These are phyloP conservation scores for Hirundichthys speculiger DNA, from an alignment of 2,113 vertebrate genomes.

Conservation along the genomic window DNA sequence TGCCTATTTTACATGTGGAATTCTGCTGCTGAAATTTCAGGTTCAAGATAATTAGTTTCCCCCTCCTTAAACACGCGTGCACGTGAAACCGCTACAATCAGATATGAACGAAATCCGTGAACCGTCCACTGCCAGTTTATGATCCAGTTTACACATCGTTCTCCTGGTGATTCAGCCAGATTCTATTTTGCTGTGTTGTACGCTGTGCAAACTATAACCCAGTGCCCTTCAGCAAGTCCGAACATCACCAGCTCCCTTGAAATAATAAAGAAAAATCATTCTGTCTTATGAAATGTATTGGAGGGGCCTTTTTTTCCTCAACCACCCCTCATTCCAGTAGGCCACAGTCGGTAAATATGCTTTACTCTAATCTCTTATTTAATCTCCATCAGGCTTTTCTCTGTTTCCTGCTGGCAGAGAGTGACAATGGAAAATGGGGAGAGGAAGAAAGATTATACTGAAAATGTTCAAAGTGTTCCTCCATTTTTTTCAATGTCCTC, in stretches of 20 bases:
- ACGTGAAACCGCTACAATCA: conserved; percentile 27
- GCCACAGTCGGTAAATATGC: conserved; percentile 13
- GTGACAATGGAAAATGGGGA: not conserved
- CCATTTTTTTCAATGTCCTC: conserved; percentile 19
- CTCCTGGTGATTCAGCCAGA: conserved; percentile 32
- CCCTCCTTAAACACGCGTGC: conserved; percentile 5
- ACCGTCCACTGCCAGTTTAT: conserved; percentile 19
- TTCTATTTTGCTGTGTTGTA: conserved; percentile 4
- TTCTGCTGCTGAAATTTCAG: conserved; percentile 43
- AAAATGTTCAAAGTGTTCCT: conserved; percentile 13
- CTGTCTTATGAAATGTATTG: conserved; percentile 21
- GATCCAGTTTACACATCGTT: not conserved
- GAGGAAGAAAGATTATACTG: not conserved
- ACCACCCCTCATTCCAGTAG: not conserved
- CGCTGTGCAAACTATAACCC: conserved; percentile 14
- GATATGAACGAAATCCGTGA: conserved; percentile 15
- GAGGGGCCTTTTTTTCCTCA: conserved; percentile 14
- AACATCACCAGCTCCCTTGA: conserved; percentile 1
- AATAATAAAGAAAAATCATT: conserved; percentile 39
- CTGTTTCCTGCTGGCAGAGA: conserved; percentile 20
- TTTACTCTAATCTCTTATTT: conserved; percentile 13
- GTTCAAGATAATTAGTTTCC: conserved; percentile 28
- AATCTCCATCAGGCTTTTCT: not conserved
- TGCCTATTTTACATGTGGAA: conserved; percentile 16
- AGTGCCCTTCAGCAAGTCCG: conserved; percentile 14